These are phyloP conservation scores for Nesogale talazaci DNA, from an alignment of 2,113 vertebrate genomes.

Conservation along the genomic window DNA sequence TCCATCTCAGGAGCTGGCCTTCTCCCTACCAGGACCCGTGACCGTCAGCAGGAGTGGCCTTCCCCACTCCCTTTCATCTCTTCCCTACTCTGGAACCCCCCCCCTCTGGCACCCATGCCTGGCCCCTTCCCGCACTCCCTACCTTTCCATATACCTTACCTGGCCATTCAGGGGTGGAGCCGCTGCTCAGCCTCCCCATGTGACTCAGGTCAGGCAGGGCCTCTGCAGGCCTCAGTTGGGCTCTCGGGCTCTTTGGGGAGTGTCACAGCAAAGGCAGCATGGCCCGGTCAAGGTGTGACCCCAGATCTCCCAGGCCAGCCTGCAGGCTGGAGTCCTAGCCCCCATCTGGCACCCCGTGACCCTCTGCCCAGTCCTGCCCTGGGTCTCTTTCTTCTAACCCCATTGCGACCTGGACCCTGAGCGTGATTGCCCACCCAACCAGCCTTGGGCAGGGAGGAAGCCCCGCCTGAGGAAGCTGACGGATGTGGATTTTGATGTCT, in stretches of 20 bases:
- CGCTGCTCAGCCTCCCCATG: neutral
- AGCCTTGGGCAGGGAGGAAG: neutral
- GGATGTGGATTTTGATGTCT: slow-evolving; percentile 40
- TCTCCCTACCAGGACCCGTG: neutral
- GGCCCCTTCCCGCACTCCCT: neutral
- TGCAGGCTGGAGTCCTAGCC: neutral
- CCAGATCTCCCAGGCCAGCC: neutral
- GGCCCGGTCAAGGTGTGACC: neutral
- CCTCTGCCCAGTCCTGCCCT: neutral
- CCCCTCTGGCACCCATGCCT: too few relatives aligned
- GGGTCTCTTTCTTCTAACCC: neutral
- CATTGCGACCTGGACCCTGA: neutral
- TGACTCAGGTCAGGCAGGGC: slow-evolving; percentile 17
- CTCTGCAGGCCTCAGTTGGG: neutral
- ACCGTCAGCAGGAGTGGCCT: neutral
- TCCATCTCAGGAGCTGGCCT: neutral
- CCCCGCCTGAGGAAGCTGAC: neutral
- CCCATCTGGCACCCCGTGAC: neutral
- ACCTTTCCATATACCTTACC: neutral
- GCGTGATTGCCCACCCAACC: neutral
- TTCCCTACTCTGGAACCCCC: too few relatives aligned
- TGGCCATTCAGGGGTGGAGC: neutral
- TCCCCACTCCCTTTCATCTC: too few relatives aligned
- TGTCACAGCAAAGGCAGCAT: neutral
- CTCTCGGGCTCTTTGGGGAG: neutral